A percentile compares a stretch with the other conserved stretches of the same genome.
Evolutionary conservation across 2,113 vertebrate species (phyloP).

Genomic region (Numida meleagris): DNA sequence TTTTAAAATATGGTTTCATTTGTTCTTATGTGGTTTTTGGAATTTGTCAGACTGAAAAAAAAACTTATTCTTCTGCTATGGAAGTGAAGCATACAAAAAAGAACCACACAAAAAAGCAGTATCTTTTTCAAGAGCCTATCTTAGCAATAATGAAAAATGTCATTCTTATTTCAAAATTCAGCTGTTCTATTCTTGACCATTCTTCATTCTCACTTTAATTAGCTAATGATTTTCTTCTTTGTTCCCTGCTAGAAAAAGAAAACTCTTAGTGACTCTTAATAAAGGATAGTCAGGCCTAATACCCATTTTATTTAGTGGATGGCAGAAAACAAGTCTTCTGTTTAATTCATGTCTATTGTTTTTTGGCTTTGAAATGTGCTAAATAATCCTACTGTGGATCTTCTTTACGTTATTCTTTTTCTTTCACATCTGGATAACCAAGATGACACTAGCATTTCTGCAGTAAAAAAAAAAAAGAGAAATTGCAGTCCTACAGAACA

Average conservation of each 20-base stretch:
- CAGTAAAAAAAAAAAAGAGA: neutral
- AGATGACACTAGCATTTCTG: neutral
- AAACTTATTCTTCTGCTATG: neutral
- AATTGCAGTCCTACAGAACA: neutral
- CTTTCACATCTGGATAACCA: neutral
- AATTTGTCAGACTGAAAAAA: neutral
- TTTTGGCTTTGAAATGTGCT: neutral
- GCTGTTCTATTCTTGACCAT: neutral
- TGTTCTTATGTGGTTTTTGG: neutral
- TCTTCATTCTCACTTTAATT: neutral
- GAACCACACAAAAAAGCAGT: neutral
- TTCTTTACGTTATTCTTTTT: neutral
- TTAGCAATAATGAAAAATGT: too few relatives aligned
- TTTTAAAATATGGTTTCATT: neutral
- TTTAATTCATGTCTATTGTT: neutral
- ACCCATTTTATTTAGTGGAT: neutral
- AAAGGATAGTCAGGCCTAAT: neutral
- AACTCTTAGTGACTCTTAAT: neutral
- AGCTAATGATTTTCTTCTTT: neutral
- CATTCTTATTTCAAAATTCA: neutral
- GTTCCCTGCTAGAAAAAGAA: neutral
- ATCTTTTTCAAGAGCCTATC: too few relatives aligned
- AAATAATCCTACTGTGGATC: neutral
- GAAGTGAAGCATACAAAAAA: neutral
- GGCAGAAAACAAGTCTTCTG: neutral